Conservation (phyloP, 2,888 invertebrate genomes). For the Epirrhoe tristata region DNA sequence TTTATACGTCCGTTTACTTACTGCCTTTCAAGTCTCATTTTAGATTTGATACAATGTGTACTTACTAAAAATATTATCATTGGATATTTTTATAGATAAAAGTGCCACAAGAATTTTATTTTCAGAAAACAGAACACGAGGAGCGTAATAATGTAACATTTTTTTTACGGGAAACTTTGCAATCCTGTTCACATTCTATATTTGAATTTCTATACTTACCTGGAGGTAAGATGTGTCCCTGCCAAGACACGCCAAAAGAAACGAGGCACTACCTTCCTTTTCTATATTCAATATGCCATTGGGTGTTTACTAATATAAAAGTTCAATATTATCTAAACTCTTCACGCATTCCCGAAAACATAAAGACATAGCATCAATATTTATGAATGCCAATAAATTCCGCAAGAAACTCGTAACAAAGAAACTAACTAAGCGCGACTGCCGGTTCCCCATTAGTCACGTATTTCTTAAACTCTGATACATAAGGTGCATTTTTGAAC, state of each 20-base stretch:
- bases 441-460: neutral
- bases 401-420: conserved; percentile 10
- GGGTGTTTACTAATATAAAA: neutral
- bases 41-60: neutral
- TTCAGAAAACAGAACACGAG: too few relatives aligned
- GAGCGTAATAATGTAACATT: too few relatives aligned
- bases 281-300: neutral
- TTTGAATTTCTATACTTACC: too few relatives aligned
- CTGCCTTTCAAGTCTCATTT: neutral
- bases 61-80: too few relatives aligned
- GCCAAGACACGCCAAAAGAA: too few relatives aligned
- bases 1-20: too few relatives aligned
- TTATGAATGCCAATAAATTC: conserved; percentile 30
- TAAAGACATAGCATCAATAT: conserved; percentile 23
- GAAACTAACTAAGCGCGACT: conserved; percentile 22
- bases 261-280: neutral
- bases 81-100: too few relatives aligned
- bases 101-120: too few relatives aligned
- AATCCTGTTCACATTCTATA: too few relatives aligned
- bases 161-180: too few relatives aligned
- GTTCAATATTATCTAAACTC: conserved; percentile 1
- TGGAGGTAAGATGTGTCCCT: too few relatives aligned
- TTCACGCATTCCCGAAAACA: conserved; percentile 3
- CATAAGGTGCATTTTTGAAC: neutral
- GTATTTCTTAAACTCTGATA: neutral